A percentile compares a stretch with the other conserved stretches of the same genome.
phyloP scores from a whole-genome alignment of 2,888 invertebrate genomes.

The Helleia helle region DNA sequence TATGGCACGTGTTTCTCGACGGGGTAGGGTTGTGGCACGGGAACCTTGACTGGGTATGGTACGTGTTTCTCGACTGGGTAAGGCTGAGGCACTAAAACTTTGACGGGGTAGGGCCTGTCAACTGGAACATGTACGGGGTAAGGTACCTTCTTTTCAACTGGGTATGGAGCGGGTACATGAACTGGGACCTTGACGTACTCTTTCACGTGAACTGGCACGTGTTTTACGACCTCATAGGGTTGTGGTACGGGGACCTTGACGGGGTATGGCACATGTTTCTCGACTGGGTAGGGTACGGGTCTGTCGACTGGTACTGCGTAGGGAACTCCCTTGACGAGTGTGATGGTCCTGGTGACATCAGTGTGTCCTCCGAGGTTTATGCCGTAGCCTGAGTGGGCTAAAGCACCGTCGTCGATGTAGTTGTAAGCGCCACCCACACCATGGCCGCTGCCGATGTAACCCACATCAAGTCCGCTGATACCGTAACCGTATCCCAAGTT shows the following conservation, averaged over 20 bases:
- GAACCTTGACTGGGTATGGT: constrained; percentile 83
- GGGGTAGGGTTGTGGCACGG: constrained; percentile 84
- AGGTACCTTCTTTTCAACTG: constrained; percentile 84
- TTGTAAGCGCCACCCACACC: constrained; percentile 72
- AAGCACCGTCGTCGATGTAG: constrained; percentile 40
- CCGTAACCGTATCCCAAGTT: constrained; percentile 88
- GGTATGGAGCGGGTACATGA: constrained; percentile 83
- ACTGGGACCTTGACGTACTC: constrained; percentile 86
- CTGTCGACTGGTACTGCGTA: constrained; percentile 78
- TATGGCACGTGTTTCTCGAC: constrained; percentile 83
- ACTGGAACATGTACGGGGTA: constrained; percentile 81
- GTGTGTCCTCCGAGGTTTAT: constrained; percentile 45
- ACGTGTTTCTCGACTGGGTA: constrained; percentile 86
- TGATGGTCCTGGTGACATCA: constrained; percentile 77
- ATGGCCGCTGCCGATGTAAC: constrained; percentile 78
- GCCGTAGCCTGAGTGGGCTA: constrained; percentile 28
- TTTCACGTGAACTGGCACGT: constrained; percentile 82
- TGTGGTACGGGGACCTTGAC: constrained; percentile 80
- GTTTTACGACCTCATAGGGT: constrained; percentile 81
- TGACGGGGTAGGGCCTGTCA: constrained; percentile 85
- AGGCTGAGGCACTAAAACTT: constrained; percentile 84
- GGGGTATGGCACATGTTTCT: constrained; percentile 79
- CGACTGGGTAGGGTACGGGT: constrained; percentile 76
- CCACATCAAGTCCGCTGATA: constrained; percentile 81
- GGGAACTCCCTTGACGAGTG: constrained; percentile 78